Evolutionary conservation across 2,797 vertebrate species (phyloP), one percentile per base, ranked within the genome.

Genomic region (Mormyrus proboscirostris): DNA sequence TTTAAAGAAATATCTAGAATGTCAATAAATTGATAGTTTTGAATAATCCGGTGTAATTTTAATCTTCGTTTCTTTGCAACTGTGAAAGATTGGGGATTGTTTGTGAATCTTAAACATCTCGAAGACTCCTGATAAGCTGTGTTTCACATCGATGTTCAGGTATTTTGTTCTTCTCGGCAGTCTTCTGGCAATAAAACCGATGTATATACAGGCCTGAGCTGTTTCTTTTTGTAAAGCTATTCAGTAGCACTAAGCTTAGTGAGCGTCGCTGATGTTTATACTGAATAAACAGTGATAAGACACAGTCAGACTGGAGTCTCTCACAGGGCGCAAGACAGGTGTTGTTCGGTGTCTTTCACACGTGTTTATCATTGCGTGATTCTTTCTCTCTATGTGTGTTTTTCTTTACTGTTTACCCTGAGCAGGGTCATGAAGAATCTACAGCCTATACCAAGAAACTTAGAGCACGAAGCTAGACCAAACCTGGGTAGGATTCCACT

Each of bases 141-240:
- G 51, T 83, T 57, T 90, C 76, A 69, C 88, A 62, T 90, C 91
- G 88, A 86, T 88, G 88, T 73, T 79, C 90, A 88, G 59, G 8
- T 65, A 9, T 12, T 29, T 22, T 90, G 85, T 88, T 89, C n/a
- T 91, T 90, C 90, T 89, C 92, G 91, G 91, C 90, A 92, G 92
- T 94, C 91, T 92, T 94, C 93, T 92, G 92, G 91, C 92, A 96
- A 95, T 95, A 95, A 82, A 95, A 95, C 91, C 91, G 93, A 94
- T 94, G 94, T 94, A 93, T 93, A 93, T 91, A 88, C 93, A 91
- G 62, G 44, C 38, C 29, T 59, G 14, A 38, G 51, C 51, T 57
- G 51, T 59, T 33, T 59, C 53, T 59, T 59, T 59, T 29, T 9
- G 76, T 16, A 82, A 44, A 44, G 76, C 76, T 19, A 9, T 82